phyloP scores from a whole-genome alignment of 2,113 vertebrate species.

The Tamias sibiricus region DNA sequence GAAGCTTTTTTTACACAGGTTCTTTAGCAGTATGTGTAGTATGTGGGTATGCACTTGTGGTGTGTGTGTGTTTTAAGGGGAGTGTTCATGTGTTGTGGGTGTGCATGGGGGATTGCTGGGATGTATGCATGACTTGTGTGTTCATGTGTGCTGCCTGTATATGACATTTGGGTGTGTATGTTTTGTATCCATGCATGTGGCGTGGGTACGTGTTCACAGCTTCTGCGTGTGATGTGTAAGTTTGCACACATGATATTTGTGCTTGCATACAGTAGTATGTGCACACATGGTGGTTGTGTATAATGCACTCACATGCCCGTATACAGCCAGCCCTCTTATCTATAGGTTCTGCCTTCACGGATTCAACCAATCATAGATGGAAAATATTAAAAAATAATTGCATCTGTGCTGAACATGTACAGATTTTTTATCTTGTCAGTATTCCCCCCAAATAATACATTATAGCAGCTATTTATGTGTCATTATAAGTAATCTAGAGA shows the following conservation, averaged over 20 bases:
- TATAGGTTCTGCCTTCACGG: neutral
- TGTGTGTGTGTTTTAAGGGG: neutral
- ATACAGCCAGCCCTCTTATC: neutral
- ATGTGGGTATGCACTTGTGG: neutral
- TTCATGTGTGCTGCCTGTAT: neutral
- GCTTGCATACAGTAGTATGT: neutral
- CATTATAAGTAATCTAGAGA: neutral
- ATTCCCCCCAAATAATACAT: neutral
- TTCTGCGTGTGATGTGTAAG: neutral
- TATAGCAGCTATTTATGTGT: neutral
- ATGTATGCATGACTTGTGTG: neutral
- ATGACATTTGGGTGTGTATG: too few relatives aligned
- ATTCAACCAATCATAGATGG: neutral
- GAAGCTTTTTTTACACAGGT: neutral
- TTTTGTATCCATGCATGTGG: neutral
- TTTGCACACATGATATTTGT: neutral
- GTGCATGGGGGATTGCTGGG: too few relatives aligned
- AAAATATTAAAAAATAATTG: neutral
- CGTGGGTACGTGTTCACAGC: neutral
- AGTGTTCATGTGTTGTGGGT: neutral
- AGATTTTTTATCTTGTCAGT: neutral
- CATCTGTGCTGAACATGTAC: neutral
- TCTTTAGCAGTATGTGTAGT: neutral
- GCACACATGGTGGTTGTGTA: neutral
- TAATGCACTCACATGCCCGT: neutral